Evolutionary conservation across 1,140 invertebrate genomes (phyloP), one percentile per base, ranked within the genome.

Genomic region (Cardiocondyla obscurior): DNA sequence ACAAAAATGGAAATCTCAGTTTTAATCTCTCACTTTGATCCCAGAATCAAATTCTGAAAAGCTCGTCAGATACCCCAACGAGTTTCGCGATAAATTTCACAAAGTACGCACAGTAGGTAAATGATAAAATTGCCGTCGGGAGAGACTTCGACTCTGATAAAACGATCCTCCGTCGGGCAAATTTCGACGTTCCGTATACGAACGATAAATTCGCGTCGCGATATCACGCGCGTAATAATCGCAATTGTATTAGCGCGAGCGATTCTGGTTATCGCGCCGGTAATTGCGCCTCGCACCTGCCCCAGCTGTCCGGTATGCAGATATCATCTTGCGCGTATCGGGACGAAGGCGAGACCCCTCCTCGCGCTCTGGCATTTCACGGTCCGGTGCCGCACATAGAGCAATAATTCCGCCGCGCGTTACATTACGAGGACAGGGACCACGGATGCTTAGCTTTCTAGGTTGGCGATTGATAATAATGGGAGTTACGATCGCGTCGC

Each of bases 391-490:
- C 28, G 53, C 60, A 67, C 53, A 67, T 55, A 58, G 76, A 14
- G 74, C 65, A 53, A 73, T 55, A 39, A 79, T 65, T 72, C 69
- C 39, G 10, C 42, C 44, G 10, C 10, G 33, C n/a, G n/a, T n/a
- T 53, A 46, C 19, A 46, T 39, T 36, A n/a, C 46, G 67, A 70
- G 46, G 74, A 84, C 60, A 73, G 57, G 16, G 51, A 30, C 8
- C 33, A 65, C 46, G 70, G 49, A 51, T 55, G 36, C 33, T 81
- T 67, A 64, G 49, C 64, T 82, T 87, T 81, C 55, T 73, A 44
- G 85, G 69, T 82, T 81, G 64, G 5, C 60, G 6, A 2, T n/a
- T 22, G 57, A 51, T 85, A 83, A 88, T 88, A 88, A 88, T 81
- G 51, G 76, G 30, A 88, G 81, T 81, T 84, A 83, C 83, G 87